Percentiles rank a stretch among this genome's conserved stretches.
phyloP scores from a whole-genome alignment of 2,797 vertebrate species.

The Phoxinus dragarum region DNA sequence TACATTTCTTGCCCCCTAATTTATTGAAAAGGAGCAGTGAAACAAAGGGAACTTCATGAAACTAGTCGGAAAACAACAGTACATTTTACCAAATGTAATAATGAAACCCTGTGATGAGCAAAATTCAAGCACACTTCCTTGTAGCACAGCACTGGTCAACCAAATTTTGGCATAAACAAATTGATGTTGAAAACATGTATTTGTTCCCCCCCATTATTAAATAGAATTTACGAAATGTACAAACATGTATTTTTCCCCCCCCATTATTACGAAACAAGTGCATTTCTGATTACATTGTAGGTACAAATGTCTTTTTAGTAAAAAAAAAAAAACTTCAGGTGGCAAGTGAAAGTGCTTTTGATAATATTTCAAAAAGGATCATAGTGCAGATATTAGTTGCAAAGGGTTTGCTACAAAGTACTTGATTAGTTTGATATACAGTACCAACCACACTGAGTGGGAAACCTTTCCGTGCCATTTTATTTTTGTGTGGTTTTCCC shows the following conservation, averaged over 20 bases:
- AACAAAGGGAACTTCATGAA: neutral
- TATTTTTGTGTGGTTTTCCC: neutral
- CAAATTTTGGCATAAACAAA: neutral
- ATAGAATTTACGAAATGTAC: neutral
- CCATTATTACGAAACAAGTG: neutral
- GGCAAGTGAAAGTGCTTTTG: neutral
- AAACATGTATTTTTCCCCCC: too few relatives aligned
- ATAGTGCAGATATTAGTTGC: neutral
- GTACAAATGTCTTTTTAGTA: neutral
- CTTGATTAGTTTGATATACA: neutral
- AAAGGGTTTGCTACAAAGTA: neutral
- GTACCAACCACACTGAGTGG: neutral
- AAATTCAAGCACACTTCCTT: neutral
- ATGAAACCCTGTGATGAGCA: neutral
- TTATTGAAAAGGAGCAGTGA: slow-evolving; percentile 20
- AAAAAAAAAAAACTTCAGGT: neutral
- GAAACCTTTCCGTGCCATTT: neutral
- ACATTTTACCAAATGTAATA: neutral
- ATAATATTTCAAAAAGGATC: neutral
- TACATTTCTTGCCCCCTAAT: neutral
- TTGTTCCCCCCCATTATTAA: neutral
- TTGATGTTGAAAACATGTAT: neutral
- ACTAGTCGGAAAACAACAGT: neutral
- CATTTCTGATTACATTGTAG: too few relatives aligned
- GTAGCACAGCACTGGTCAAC: neutral